Evolutionary conservation across 2,797 vertebrate species (phyloP).

Genomic region (Triplophysa bombifrons): DNA sequence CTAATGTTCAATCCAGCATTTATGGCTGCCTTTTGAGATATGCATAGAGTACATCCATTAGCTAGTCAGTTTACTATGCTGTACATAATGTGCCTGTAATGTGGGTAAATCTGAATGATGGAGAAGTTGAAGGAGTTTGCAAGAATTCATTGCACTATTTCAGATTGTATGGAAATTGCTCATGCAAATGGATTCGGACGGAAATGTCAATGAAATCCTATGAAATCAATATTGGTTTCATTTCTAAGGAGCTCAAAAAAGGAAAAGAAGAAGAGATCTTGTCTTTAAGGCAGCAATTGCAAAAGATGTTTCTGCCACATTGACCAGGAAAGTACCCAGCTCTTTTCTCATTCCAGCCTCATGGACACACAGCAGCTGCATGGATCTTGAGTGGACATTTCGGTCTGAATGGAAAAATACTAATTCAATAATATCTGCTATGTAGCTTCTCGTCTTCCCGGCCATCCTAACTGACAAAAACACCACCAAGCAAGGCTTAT

Average conservation of each 20-base stretch:
- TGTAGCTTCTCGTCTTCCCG: background rate
- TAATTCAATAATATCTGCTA: background rate
- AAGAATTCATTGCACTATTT: background rate
- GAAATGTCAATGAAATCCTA: conserved; percentile 4
- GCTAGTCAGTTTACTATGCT: background rate
- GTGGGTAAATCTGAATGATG: background rate
- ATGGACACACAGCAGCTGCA: background rate
- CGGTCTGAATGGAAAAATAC: background rate
- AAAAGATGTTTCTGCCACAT: background rate
- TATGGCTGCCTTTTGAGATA: background rate
- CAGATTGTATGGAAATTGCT: background rate
- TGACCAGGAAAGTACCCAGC: background rate
- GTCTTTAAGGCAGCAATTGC: background rate
- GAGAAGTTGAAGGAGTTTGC: background rate
- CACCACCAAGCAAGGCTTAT: background rate
- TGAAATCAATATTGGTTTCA: background rate
- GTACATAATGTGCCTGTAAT: conserved; percentile 1
- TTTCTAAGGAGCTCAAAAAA: background rate
- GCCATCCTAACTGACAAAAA: background rate
- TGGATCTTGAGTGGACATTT: background rate
- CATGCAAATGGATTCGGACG: background rate
- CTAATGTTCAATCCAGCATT: too few species aligned
- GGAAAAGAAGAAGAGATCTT: background rate
- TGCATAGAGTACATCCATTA: background rate
- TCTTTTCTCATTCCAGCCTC: background rate